These are phyloP conservation scores for Neolamprologus longior DNA, from an alignment of 2,113 vertebrate species.

Conservation along the genomic window DNA sequence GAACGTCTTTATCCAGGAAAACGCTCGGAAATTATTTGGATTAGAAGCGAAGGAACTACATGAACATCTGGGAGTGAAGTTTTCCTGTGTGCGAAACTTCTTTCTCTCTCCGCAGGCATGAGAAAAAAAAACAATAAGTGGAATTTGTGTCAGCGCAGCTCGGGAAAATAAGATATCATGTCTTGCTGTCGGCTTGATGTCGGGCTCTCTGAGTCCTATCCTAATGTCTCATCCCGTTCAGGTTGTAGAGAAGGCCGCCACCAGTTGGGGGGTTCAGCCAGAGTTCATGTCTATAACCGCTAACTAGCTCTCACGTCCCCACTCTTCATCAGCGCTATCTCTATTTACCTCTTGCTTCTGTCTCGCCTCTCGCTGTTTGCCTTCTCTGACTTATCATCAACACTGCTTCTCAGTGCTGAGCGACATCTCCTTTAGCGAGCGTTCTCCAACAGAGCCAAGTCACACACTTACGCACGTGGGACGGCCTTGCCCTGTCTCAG, in stretches of 20 bases:
- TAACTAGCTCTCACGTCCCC: constrained; percentile 59
- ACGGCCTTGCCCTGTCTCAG: constrained; percentile 18
- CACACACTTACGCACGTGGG: neutral
- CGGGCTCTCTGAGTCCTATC: constrained; percentile 85
- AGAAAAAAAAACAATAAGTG: constrained; percentile 82
- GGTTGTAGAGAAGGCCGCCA: constrained; percentile 80
- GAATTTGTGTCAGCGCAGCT: constrained; percentile 93
- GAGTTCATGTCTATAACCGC: constrained; percentile 89
- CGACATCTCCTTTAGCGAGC: constrained; percentile 16
- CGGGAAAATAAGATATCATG: constrained; percentile 99
- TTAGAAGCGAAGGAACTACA: constrained; percentile 74
- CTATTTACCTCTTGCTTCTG: neutral
- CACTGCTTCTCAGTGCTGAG: constrained; percentile 1
- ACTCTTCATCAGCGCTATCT: constrained; percentile 20
- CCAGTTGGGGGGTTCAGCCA: constrained; percentile 81
- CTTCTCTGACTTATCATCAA: constrained; percentile 13
- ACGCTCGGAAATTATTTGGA: constrained; percentile 87
- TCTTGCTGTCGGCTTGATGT: constrained; percentile 95
- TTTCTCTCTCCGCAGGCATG: constrained; percentile 70
- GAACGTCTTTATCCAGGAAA: constrained; percentile 78
- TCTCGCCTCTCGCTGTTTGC: neutral
- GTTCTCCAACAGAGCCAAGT: neutral
- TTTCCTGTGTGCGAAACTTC: constrained; percentile 67
- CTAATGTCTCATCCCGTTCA: constrained; percentile 85
- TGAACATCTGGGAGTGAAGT: constrained; percentile 82